These are phyloP conservation scores for Aphelenchoides avenae DNA, from an alignment of 1,140 invertebrate genomes.

Conservation along the genomic window DNA sequence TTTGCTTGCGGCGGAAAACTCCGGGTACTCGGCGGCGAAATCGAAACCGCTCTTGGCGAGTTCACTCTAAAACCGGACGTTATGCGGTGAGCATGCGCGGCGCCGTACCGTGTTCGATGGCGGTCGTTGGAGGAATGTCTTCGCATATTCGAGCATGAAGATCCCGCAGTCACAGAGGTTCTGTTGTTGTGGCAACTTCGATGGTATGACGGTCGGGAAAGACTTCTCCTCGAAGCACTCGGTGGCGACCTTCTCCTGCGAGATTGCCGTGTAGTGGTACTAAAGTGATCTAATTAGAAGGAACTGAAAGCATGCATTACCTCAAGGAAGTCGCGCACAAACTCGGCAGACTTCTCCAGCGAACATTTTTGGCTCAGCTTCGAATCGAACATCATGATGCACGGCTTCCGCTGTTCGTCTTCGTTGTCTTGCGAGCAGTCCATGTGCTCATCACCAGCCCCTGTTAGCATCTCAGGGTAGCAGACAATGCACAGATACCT, in stretches of 20 bases:
- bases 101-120: conserved; percentile 19
- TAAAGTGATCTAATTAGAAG: conserved; percentile 13
- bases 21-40: conserved; percentile 19
- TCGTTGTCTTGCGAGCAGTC: conserved; percentile 18
- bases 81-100: background rate
- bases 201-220: conserved; percentile 6
- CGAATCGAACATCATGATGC: conserved; percentile 19
- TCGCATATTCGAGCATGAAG: conserved; percentile 20
- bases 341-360: conserved; percentile 14
- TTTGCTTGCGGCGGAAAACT: conserved; percentile 16
- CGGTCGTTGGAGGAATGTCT: conserved; percentile 18
- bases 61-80: conserved; percentile 2
- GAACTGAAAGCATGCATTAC: conserved; percentile 7
- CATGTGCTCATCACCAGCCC: background rate
- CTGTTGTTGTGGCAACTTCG: conserved; percentile 10
- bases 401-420: conserved; percentile 3
- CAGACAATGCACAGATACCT: conserved; percentile 18
- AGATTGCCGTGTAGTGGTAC: no score
- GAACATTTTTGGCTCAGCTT: background rate
- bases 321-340: conserved; percentile 17
- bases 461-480: conserved; percentile 11
- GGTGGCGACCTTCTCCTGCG: conserved; percentile 10
- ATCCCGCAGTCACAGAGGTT: conserved; percentile 15
- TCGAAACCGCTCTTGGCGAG: conserved; percentile 9
- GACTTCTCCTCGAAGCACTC: conserved; percentile 22